Evolutionary conservation across 2,888 invertebrate genomes (phyloP), one percentile per base, ranked within the genome.

Genomic region (Macaria liturata): DNA sequence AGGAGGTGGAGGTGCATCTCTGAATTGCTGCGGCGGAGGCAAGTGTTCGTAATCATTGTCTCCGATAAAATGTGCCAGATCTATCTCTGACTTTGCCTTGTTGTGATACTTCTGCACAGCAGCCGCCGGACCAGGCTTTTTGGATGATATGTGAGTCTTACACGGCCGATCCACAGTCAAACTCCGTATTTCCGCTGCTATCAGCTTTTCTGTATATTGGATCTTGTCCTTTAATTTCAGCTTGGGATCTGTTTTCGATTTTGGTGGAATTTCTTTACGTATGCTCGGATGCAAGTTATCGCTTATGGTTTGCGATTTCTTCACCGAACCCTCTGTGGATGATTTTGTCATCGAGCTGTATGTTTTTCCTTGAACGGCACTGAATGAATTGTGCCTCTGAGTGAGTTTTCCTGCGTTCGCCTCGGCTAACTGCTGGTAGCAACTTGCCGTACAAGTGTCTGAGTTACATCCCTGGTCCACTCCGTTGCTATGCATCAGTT

Each of bases 11-110:
- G 95, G 95, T 49, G 94, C 95, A 83, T 97, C 97, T 80, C 96
- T 94, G 75, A 97, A 97, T 84, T 97, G 96, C 75, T 96, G 95
- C 1, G 97, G 97, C 0, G 97, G 97, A 34, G 96, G 96, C 61
- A 95, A 92, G 74, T 95, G 95, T 69, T 96, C 95, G 73, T 95
- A 94, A 44, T 94, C 94, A 78, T 93, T 93, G 67, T 94, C 92
- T 50, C 91, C 91, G n/a, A 75, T 69, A 54, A 93, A 87, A 67
- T 92, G 92, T 42, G 93, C 90, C 32, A 94, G 82, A 72, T 94
- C 92, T 34, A 94, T 83, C 71, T 93, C 94, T 8, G 94, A 94
- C 74, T 88, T 94, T 2, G 94, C 93, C 77, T 94, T 94, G 57
- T 76, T 85, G 1, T 83, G 78, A 62, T 83, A 86, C 66, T 86